Evolutionary conservation across 1,140 invertebrate genomes (phyloP), one percentile per base, ranked within the genome.

Genomic region (Pectinophora gossypiella): DNA sequence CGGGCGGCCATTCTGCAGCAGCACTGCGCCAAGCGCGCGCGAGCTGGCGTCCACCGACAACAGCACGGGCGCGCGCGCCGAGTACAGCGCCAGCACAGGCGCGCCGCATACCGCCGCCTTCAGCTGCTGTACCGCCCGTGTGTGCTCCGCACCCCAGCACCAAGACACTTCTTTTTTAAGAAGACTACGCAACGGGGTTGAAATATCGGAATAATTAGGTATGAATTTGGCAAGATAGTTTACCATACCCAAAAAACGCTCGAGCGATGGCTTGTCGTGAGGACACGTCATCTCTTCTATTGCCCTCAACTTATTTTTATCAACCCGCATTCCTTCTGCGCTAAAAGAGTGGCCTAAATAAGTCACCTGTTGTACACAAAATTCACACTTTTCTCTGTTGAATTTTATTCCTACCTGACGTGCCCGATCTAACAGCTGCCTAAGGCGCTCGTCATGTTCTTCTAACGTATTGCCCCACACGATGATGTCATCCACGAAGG

Each of bases 171-270:
- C 67, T 61, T 88, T 85, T 54, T 77, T 13, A 74, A 44, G 9
- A 10, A 51, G n/a, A 16, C 27, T 23, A 15, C 49, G 35, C 21
- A 51, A 19, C n/a, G 36, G 67, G 42, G 51, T 54, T 10, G 80
- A 76, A 6, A 67, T 20, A 22, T 76, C 57, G n/a, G 81, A 74
- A 15, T 81, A 62, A 53, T 88, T 77, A 10, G 61, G 65, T 19
- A 86, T 73, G 62, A 75, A 88, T 51, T 12, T 48, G 3, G 47
- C 4, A 3, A 85, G 35, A 61, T 70, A 83, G 53, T 76, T 85
- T 13, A 77, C 58, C 52, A 85, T 65, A 2, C 84, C 84, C 32
- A 88, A 48, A 54, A 87, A 65, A 58, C 60, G 59, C 43, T 67
- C 46, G 1, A 89, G 40, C 10, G 49, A 38, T 16, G 16, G n/a